A percentile compares a stretch with the other conserved stretches of the same genome.
Evolutionary conservation across 1,140 invertebrate genomes (phyloP).

Genomic region (Scaptomyza hsui): DNA sequence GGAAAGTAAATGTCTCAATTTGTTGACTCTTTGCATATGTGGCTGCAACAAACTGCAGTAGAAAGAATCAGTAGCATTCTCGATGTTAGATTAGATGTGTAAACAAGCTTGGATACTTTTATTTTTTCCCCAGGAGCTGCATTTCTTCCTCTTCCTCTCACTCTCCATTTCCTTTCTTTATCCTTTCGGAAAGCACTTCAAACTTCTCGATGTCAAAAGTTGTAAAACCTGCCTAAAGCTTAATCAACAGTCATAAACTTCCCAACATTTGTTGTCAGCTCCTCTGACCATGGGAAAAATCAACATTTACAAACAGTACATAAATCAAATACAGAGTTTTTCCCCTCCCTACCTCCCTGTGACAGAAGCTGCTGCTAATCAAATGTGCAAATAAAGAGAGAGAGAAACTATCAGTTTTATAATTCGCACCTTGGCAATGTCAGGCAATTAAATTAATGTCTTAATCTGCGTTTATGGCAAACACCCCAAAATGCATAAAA

Average conservation of each 20-base stretch:
- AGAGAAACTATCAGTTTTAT: constrained; percentile 3
- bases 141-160: not conserved
- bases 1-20: constrained; percentile 55
- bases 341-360: constrained; percentile 7
- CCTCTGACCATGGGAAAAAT: constrained; percentile 66
- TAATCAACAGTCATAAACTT: constrained; percentile 53
- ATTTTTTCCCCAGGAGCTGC: too few species aligned
- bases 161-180: not conserved
- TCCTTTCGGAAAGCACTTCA: not conserved
- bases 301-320: constrained; percentile 51
- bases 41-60: not conserved
- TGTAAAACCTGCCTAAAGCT: constrained; percentile 43
- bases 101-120: too few species aligned
- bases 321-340: constrained; percentile 54
- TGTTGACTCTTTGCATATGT: constrained; percentile 20
- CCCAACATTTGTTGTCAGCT: constrained; percentile 16
- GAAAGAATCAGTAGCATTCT: constrained; percentile 8
- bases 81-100: not conserved
- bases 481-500: constrained; percentile 60
- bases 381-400: constrained; percentile 55
- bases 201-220: too few species aligned
- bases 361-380: constrained; percentile 43
- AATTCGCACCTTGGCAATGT: constrained; percentile 50
- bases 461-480: constrained; percentile 80
- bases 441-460: constrained; percentile 82